These are phyloP conservation scores for Sinocyclocheilus anshuiensis DNA, from an alignment of 2,113 vertebrate species.

Conservation along the genomic window DNA sequence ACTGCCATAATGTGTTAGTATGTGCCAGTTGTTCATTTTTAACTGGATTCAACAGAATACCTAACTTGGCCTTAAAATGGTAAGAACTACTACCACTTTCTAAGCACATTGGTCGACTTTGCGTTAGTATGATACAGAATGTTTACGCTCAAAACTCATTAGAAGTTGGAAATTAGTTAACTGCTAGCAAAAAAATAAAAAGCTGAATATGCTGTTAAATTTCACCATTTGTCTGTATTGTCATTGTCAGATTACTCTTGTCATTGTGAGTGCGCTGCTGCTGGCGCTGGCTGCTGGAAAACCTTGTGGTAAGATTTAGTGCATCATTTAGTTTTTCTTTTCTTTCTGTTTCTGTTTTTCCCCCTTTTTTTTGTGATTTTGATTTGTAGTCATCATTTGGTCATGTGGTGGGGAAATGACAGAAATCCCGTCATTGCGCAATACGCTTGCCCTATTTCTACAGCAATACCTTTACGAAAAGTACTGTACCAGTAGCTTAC, in stretches of 20 bases:
- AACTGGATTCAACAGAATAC: not conserved
- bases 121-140: not conserved
- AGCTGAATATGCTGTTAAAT: not conserved
- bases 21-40: not conserved
- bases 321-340: not conserved
- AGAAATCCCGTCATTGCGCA: not conserved
- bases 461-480: not conserved
- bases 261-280: conserved; percentile 62
- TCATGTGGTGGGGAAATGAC: not conserved
- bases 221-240: not conserved
- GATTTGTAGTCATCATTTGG: not conserved
- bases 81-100: not conserved
- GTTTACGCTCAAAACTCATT: too few relatives aligned
- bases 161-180: not conserved
- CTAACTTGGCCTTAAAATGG: not conserved
- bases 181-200: not conserved
- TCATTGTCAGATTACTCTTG: conserved; percentile 29
- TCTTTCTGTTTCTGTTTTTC: not conserved
- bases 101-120: not conserved
- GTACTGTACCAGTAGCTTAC: not conserved
- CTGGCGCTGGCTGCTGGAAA: conserved; percentile 61
- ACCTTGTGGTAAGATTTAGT: conserved; percentile 65
- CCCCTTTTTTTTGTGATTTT: not conserved
- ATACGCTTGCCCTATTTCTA: not conserved
- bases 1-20: not conserved